phyloP scores from a whole-genome alignment of 2,888 invertebrate genomes.

The Eristalis intricaria region DNA sequence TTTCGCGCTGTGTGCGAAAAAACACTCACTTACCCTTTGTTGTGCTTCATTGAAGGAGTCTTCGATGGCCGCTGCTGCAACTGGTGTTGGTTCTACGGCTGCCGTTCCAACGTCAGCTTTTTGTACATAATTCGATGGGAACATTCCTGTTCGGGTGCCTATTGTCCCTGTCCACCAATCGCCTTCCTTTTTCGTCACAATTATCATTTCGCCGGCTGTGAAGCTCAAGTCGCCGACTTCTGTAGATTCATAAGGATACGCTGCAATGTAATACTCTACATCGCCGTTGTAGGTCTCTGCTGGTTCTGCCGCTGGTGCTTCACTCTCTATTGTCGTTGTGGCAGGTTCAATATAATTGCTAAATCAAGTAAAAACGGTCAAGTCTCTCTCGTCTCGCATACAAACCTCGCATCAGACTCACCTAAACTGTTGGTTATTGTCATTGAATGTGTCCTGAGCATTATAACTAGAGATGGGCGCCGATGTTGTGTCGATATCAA shows the following conservation, averaged over 20 bases:
- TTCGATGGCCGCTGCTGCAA: conserved; percentile 47
- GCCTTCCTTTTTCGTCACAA: conserved; percentile 94
- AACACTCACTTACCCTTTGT: conserved; percentile 68
- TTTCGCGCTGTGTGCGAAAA: background rate
- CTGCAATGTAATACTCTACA: conserved; percentile 91
- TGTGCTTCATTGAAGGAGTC: conserved; percentile 69
- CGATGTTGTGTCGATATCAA: conserved; percentile 80
- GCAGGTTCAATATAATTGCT: conserved; percentile 66
- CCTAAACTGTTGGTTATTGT: conserved; percentile 82
- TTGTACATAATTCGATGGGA: conserved; percentile 98
- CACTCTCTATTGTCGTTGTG: conserved; percentile 71
- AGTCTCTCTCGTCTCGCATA: too few relatives aligned
- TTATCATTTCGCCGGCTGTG: conserved; percentile 92
- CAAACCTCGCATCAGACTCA: conserved; percentile 77
- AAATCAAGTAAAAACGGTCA: background rate
- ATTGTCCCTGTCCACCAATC: conserved; percentile 99
- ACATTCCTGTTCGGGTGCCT: conserved; percentile 92
- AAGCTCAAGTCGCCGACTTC: conserved; percentile 96
- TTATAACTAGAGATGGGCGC: conserved; percentile 72
- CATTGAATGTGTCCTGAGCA: conserved; percentile 77
- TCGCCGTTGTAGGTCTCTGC: conserved; percentile 78
- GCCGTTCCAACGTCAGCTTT: conserved; percentile 83
- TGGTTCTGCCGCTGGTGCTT: conserved; percentile 74
- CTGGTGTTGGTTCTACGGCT: conserved; percentile 47
- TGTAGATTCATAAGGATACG: conserved; percentile 93